Conservation (phyloP, 2,888 invertebrate species). For the Leptinotarsa peninsularis region DNA sequence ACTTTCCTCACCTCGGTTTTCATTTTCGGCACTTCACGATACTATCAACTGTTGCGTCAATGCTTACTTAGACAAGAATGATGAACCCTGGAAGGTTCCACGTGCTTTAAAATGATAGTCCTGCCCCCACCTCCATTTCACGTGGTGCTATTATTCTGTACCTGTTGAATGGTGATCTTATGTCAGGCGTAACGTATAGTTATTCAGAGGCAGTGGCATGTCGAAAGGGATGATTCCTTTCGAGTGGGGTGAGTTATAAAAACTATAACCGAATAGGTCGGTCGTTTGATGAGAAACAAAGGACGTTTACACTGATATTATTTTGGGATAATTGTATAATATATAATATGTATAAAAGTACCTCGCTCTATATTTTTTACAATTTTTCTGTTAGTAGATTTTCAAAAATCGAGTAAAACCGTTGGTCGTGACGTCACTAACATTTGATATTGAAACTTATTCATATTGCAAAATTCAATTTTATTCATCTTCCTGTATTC, state of each 20-base stretch:
- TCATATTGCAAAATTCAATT: too few relatives aligned
- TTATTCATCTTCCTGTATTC: too few relatives aligned
- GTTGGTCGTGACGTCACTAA: too few relatives aligned
- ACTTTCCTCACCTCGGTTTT: slow-evolving; percentile 38
- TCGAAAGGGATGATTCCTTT: slow-evolving; percentile 6
- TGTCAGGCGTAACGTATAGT: slow-evolving; percentile 30
- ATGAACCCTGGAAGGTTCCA: slow-evolving; percentile 19
- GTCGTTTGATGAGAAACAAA: not conserved
- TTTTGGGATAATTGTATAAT: too few relatives aligned
- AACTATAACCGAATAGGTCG: not conserved
- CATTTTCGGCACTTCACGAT: slow-evolving; percentile 18
- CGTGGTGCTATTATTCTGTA: slow-evolving; percentile 30
- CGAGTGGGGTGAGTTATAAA: slow-evolving; percentile 5
- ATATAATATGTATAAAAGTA: too few relatives aligned
- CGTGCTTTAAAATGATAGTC: slow-evolving; percentile 36
- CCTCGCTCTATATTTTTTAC: too few relatives aligned
- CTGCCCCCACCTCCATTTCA: slow-evolving; percentile 32
- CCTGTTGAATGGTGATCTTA: slow-evolving; percentile 37
- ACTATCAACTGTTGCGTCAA: slow-evolving; percentile 2
- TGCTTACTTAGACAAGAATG: slow-evolving; percentile 31
- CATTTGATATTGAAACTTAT: too few relatives aligned
- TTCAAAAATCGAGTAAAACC: too few relatives aligned
- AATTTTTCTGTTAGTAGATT: too few relatives aligned
- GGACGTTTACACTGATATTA: too few relatives aligned
- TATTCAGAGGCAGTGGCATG: slow-evolving; percentile 24